These are phyloP conservation scores for Aricia artaxerxes DNA, from an alignment of 2,888 invertebrate species.

Conservation along the genomic window DNA sequence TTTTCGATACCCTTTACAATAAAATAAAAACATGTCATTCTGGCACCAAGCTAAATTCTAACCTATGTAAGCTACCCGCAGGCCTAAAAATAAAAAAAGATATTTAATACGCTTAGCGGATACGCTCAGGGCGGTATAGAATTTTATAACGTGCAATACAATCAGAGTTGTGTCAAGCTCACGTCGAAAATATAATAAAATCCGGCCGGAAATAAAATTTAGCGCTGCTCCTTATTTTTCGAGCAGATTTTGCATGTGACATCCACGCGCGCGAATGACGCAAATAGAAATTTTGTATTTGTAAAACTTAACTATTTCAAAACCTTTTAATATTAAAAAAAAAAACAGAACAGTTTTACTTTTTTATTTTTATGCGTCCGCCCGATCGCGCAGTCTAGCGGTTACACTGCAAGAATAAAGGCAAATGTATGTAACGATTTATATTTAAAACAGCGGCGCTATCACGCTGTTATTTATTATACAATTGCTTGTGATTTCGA, in stretches of 20 bases:
- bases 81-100: conserved; percentile 26
- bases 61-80: not conserved
- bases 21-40: not conserved
- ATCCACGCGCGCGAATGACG: not conserved
- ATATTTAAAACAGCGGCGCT: no score
- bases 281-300: not conserved
- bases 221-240: conserved; percentile 53
- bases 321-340: no score
- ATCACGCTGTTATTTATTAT: no score
- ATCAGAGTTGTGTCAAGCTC: conserved; percentile 60
- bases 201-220: conserved; percentile 56
- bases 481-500: no score
- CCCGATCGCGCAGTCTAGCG: no score
- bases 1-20: not conserved
- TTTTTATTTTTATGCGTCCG: no score
- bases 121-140: conserved; percentile 4
- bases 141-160: conserved; percentile 43
- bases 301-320: not conserved
- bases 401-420: no score
- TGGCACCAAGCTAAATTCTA: conserved; percentile 7
- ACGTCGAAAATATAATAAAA: conserved; percentile 64
- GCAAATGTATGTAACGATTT: no score
- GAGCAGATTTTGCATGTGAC: conserved; percentile 21
- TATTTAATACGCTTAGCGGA: conserved; percentile 23
- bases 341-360: no score